phyloP scores from a whole-genome alignment of 2,797 vertebrate genomes.

The Schizopygopsis pylzovi region DNA sequence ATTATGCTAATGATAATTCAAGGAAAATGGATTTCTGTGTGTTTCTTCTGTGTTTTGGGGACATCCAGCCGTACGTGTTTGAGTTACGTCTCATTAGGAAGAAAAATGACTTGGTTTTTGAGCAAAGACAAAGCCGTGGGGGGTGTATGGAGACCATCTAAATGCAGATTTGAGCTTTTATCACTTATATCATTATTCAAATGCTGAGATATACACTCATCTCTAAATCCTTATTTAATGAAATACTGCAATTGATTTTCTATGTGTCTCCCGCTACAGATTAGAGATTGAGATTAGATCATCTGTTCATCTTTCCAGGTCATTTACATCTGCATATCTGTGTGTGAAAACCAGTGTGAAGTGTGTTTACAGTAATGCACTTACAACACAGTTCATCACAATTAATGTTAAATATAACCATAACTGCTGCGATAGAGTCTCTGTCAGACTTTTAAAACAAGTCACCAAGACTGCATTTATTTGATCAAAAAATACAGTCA shows the following conservation, averaged over 20 bases:
- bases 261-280: constrained; percentile 18
- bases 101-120: constrained; percentile 37
- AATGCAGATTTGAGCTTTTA: constrained; percentile 60
- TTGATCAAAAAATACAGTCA: background rate
- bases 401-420: background rate
- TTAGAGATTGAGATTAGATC: background rate
- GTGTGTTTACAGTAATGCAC: background rate
- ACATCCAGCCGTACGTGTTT: background rate
- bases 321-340: background rate
- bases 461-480: background rate
- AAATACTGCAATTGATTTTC: constrained; percentile 44
- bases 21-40: too few relatives aligned
- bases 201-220: constrained; percentile 24
- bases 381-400: background rate
- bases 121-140: constrained; percentile 36
- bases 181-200: constrained; percentile 48
- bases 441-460: background rate
- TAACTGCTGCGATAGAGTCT: background rate
- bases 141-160: constrained; percentile 57
- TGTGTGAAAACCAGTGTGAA: background rate
- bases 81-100: constrained; percentile 24
- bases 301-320: background rate
- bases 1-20: background rate
- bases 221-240: constrained; percentile 26
- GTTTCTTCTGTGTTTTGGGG: background rate